A percentile compares a stretch with the other conserved stretches of the same genome.
Evolutionary conservation across 2,113 vertebrate species (phyloP).

Genomic region (Gobius niger): DNA sequence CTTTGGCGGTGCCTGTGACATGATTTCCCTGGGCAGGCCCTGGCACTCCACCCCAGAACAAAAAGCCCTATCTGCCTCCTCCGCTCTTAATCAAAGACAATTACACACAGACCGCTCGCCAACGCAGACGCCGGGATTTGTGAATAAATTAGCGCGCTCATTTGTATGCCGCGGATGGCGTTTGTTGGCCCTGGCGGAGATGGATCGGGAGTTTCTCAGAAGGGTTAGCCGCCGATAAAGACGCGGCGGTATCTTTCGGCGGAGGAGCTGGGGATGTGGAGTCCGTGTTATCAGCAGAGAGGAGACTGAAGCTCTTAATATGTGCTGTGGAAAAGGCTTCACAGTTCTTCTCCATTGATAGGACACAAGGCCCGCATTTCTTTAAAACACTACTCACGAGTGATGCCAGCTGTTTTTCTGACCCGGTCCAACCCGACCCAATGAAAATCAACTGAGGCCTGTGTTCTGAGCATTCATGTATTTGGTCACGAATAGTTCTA

Average conservation of each 20-base stretch:
- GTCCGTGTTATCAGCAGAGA: too few relatives aligned
- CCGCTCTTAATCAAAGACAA: constrained; percentile 81
- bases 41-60: constrained; percentile 65
- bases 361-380: too few relatives aligned
- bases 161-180: constrained; percentile 79
- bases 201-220: constrained; percentile 45
- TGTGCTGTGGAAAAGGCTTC: background rate
- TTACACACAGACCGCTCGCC: constrained; percentile 74
- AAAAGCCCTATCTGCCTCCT: constrained; percentile 67
- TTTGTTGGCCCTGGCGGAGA: constrained; percentile 66
- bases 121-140: constrained; percentile 78
- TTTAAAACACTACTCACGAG: too few relatives aligned
- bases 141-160: constrained; percentile 80
- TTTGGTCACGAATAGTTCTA: too few relatives aligned
- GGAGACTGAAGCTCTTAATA: background rate
- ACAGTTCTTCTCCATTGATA: background rate
- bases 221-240: constrained; percentile 46
- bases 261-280: background rate
- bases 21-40: constrained; percentile 69
- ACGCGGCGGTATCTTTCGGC: constrained; percentile 20
- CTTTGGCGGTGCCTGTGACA: constrained; percentile 46
- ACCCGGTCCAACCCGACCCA: too few relatives aligned
- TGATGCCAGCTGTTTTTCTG: too few relatives aligned
- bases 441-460: too few relatives aligned
- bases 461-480: too few relatives aligned